Conservation (phyloP, 2,113 vertebrate genomes). For the Prochilodus magdalenae region DNA sequence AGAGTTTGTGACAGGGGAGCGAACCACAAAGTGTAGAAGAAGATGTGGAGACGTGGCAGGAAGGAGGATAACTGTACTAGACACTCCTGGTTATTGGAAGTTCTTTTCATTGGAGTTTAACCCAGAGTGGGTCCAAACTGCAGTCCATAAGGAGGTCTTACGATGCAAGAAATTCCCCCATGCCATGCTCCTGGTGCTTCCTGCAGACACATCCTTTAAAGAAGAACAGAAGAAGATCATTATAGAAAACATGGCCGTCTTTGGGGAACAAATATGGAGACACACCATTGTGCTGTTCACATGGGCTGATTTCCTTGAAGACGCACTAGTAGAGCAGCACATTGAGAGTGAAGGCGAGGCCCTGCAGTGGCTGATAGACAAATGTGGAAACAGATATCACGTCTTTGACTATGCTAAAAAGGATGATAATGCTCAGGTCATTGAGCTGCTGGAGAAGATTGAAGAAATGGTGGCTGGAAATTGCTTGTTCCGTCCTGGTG, state of each 20-base stretch:
- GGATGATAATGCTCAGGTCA: background rate
- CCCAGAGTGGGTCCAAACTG: conserved; percentile 13
- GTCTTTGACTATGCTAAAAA: conserved; percentile 6
- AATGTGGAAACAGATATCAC: conserved; percentile 44
- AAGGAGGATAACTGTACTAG: background rate
- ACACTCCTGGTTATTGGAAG: conserved; percentile 44
- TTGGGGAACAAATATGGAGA: conserved; percentile 25
- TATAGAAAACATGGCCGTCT: conserved; percentile 18
- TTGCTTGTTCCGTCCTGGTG: background rate
- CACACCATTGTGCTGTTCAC: conserved; percentile 41
- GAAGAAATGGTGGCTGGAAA: conserved; percentile 38
- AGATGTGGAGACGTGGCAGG: background rate
- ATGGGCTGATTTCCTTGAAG: background rate
- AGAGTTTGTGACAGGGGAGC: background rate
- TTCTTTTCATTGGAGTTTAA: background rate
- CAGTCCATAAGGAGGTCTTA: background rate
- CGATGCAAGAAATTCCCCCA: conserved; percentile 13
- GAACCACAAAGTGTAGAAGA: background rate
- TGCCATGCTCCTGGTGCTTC: conserved; percentile 24
- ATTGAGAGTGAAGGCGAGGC: conserved; percentile 4
- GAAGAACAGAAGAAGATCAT: conserved; percentile 24
- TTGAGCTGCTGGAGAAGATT: conserved; percentile 33
- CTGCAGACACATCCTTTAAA: conserved; percentile 19
- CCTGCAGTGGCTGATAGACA: conserved; percentile 31
- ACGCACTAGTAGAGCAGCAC: conserved; percentile 2